Conservation (phyloP, 1,140 invertebrate genomes). For the Ceratina australensis region DNA sequence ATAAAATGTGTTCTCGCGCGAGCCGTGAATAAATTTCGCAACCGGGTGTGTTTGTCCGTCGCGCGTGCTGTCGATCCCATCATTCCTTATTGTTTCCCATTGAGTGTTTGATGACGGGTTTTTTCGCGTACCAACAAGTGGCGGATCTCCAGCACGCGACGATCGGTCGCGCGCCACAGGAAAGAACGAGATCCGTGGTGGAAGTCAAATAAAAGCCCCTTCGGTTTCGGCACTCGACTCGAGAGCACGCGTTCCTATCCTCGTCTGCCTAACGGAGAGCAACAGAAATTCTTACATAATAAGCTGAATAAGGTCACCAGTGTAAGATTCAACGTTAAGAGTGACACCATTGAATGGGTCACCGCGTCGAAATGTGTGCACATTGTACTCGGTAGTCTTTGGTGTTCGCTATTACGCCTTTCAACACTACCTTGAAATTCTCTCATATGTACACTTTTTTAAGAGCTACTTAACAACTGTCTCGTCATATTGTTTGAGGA, state of each 20-base stretch:
- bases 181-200: background rate
- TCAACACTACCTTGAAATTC: no score
- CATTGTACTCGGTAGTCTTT: no score
- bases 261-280: background rate
- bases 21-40: background rate
- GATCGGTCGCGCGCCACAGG: no score
- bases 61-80: background rate
- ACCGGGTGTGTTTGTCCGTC: background rate
- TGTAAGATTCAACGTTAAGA: no score
- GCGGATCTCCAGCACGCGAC: background rate
- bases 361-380: no score
- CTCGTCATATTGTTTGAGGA: no score
- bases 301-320: slow-evolving; percentile 16
- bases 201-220: background rate
- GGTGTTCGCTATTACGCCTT: no score
- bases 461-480: no score
- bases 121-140: background rate
- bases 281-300: slow-evolving; percentile 20
- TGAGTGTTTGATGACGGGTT: background rate
- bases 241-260: background rate
- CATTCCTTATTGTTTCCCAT: no score
- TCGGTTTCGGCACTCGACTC: background rate
- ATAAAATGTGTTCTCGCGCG: slow-evolving; percentile 5
- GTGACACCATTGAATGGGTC: no score
- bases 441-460: no score